These are phyloP conservation scores for Oncorhynchus tshawytscha DNA, from an alignment of 2,113 vertebrate species.

Conservation along the genomic window DNA sequence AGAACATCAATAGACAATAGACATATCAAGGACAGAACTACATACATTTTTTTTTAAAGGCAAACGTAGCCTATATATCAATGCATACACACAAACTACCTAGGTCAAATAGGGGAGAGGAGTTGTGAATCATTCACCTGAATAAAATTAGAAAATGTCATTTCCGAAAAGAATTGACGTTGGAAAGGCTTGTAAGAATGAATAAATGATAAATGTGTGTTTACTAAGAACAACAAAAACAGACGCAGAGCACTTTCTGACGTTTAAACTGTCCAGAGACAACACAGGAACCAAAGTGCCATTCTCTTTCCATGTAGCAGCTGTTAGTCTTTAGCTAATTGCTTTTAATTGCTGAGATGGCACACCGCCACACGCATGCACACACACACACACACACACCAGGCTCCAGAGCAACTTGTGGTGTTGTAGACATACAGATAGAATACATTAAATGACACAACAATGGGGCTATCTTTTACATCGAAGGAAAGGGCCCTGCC, in stretches of 20 bases:
- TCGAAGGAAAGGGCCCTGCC: neutral
- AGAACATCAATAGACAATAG: no score
- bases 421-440: neutral
- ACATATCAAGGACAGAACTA: no score
- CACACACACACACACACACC: no score
- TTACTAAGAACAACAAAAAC: slow-evolving; percentile 10
- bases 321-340: slow-evolving; percentile 32
- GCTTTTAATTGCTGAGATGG: slow-evolving; percentile 36
- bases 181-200: slow-evolving; percentile 5
- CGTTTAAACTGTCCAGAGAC: slow-evolving; percentile 5
- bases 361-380: neutral
- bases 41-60: no score
- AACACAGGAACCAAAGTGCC: slow-evolving; percentile 1
- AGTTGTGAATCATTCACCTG: no score
- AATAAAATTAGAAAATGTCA: no score
- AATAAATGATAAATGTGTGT: slow-evolving; percentile 28
- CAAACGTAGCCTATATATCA: no score
- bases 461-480: neutral
- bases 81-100: no score
- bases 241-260: neutral
- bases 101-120: no score
- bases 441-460: neutral
- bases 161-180: neutral
- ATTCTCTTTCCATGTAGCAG: neutral
- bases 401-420: neutral